Base-by-base conservation (phyloP, 2,888 invertebrate genomes). In the Agriopis aurantiaria region DNA sequence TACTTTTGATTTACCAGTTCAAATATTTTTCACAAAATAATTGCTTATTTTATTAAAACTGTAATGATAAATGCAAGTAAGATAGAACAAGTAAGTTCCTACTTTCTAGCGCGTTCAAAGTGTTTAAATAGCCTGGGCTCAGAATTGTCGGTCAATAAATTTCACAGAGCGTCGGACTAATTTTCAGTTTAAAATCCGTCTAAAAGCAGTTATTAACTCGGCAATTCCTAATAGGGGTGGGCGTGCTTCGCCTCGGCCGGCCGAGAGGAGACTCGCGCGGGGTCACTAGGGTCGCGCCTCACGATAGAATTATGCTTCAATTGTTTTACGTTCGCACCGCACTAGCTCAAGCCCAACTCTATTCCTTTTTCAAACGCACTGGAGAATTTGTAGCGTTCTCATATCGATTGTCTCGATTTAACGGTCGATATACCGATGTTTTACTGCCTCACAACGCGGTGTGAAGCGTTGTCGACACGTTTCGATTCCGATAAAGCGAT, bases 281-380 rank as follows among this genome's bases (percentile, higher is more conserved):
- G 76, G 73, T 75, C 77, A 71, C 65, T 57, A 65, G 70, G 82
- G 80, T 81, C 82, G 73, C 68, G 81, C 82, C 81, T 82, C 82
- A 81, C 83, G 83, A 86, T 88, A 88, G 88, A 91, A 89, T 89
- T 91, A 90, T 90, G 88, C 87, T 86, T 86, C 91, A 90, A 92
- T 92, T 91, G 91, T 92, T 89, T 89, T 85, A 85, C 82, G 82
- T 85, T 85, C 85, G 82, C 84, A 81, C 82, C 81, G 80, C 69
- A 69, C 65, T 69, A 65, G 69, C 69, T 56, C 56, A n/a, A 17
- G n/a, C 55, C 53, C 64, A 23, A 81, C 76, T 75, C 74, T 69
- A 75, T 79, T 81, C 80, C 82, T 84, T 85, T 81, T 83, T 80
- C 72, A 83, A 80, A 83, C 82, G 80, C 82, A 80, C 78, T 77